A percentile compares a stretch with the other conserved stretches of the same genome.
phyloP scores from a whole-genome alignment of 2,113 vertebrate species.

The Mustela nigripes region DNA sequence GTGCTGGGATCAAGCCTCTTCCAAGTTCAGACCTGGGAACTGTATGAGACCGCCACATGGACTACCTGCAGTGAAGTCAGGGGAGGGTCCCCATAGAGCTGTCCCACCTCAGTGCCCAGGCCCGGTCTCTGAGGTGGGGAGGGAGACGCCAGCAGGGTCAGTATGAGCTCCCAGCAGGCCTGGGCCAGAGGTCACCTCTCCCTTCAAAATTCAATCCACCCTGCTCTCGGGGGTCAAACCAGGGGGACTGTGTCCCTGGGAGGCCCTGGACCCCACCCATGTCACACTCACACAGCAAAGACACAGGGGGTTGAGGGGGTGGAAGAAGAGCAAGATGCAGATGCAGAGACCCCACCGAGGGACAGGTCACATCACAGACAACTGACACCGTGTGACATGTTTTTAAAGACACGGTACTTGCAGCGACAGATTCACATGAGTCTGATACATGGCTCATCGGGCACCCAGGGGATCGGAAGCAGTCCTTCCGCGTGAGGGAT shows the following conservation, averaged over 20 bases:
- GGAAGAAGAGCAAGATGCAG: neutral
- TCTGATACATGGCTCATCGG: neutral
- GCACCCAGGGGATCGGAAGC: neutral
- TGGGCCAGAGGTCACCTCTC: neutral
- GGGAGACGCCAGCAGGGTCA: neutral
- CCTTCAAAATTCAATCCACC: neutral
- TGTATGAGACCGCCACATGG: fast-evolving
- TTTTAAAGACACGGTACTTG: neutral
- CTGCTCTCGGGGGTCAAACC: neutral
- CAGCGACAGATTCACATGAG: fast-evolving
- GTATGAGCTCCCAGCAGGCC: too few relatives aligned
- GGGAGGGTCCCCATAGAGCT: neutral
- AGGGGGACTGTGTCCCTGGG: neutral
- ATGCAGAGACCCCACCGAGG: fast-evolving
- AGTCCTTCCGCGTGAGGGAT: neutral
- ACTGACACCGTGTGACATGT: neutral
- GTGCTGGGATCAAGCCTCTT: fast-evolving
- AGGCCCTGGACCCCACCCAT: fast-evolving
- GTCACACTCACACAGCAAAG: fast-evolving
- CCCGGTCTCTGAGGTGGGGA: neutral
- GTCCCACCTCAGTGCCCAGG: fast-evolving
- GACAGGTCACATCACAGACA: fast-evolving
- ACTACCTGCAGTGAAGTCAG: neutral
- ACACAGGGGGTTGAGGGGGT: fast-evolving
- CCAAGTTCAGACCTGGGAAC: neutral